Conservation (phyloP, 53 echinoderm and acorn worm genomes). For the Actinopyga echinites region DNA sequence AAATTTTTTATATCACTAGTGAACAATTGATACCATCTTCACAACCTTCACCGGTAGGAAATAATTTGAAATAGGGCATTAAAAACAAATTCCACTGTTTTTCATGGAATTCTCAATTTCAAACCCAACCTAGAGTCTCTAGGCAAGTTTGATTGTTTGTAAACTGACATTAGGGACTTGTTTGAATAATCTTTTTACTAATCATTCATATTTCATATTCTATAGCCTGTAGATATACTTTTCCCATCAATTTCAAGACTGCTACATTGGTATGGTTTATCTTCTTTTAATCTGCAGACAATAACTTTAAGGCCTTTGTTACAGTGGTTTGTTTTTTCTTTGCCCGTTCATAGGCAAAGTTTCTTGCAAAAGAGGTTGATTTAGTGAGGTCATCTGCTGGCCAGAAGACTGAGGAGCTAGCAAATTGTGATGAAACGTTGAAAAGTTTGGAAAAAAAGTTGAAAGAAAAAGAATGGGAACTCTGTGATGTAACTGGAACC, state of each 20-base stretch:
- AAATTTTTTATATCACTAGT: no score
- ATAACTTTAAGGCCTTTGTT: neutral
- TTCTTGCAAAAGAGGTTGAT: constrained; percentile 82
- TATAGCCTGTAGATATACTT: neutral
- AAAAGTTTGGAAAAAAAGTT: constrained; percentile 72
- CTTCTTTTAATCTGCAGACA: no score
- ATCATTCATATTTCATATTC: no score
- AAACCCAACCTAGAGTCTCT: no score
- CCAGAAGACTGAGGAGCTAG: constrained; percentile 64
- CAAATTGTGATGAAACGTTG: constrained; percentile 54
- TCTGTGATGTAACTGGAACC: constrained; percentile 72
- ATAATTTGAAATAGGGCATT: no score
- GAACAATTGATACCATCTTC: no score
- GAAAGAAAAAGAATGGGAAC: constrained; percentile 93
- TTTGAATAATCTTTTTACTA: no score
- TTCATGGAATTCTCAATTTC: no score
- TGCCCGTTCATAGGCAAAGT: constrained; percentile 63
- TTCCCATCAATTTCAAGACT: neutral
- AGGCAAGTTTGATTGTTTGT: no score
- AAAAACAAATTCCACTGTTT: no score
- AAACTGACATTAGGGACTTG: no score
- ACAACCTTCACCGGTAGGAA: no score
- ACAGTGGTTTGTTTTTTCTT: neutral
- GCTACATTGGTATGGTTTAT: neutral
- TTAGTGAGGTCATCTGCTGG: constrained; percentile 75